phyloP scores from a whole-genome alignment of 2,797 vertebrate species.

The Gymnoscopelus microlampas region DNA sequence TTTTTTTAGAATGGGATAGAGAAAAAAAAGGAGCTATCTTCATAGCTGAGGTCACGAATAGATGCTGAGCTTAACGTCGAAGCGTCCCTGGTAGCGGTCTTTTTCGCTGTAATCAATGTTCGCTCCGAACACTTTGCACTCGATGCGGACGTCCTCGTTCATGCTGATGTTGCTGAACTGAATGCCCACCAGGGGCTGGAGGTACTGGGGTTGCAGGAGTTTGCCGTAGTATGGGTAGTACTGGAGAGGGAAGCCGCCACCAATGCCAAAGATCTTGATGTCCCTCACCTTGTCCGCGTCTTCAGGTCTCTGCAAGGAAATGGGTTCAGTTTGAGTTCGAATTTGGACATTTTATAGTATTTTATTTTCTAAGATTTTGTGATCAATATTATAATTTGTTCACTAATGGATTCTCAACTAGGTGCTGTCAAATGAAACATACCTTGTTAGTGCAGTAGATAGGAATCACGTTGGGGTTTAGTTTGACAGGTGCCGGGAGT shows the following conservation, averaged over 20 bases:
- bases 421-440: slow-evolving; percentile 16
- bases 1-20: slow-evolving; percentile 81
- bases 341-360: too few species aligned
- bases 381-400: background rate
- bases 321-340: background rate
- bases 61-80: slow-evolving; percentile 93
- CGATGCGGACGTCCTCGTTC: slow-evolving; percentile 86
- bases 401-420: background rate
- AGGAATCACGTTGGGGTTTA: slow-evolving; percentile 81
- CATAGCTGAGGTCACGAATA: slow-evolving; percentile 90
- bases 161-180: slow-evolving; percentile 91
- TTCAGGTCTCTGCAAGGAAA: slow-evolving; percentile 83
- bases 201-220: slow-evolving; percentile 89
- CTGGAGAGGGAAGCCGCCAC: slow-evolving; percentile 89
- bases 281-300: slow-evolving; percentile 80
- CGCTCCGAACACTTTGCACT: slow-evolving; percentile 90
- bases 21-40: slow-evolving; percentile 61
- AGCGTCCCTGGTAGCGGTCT: slow-evolving; percentile 98
- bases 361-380: background rate
- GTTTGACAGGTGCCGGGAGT: slow-evolving; percentile 69
- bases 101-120: slow-evolving; percentile 96
- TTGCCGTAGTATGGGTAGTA: slow-evolving; percentile 98
- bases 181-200: slow-evolving; percentile 94
- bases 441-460: slow-evolving; percentile 91
- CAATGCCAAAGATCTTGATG: slow-evolving; percentile 87